A percentile compares a stretch with the other conserved stretches of the same genome.
Evolutionary conservation across 1,140 invertebrate genomes (phyloP).

Genomic region (Zelostemma sp.): DNA sequence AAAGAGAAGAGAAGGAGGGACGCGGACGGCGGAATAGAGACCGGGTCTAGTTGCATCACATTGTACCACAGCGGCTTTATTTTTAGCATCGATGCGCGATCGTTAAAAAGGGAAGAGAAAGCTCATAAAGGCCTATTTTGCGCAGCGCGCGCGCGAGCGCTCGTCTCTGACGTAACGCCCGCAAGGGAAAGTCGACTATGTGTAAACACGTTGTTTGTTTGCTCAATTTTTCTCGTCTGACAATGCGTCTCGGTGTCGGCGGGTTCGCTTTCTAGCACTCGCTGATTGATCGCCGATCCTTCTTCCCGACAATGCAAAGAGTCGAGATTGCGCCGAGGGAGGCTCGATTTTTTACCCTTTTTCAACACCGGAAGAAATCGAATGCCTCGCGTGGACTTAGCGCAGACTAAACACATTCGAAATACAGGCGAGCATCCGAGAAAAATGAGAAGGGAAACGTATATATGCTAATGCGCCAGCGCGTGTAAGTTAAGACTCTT

Average conservation of each 20-base stretch:
- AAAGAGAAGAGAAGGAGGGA: background rate
- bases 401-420: background rate
- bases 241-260: background rate
- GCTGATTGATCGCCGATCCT: too few species aligned
- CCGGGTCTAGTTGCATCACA: background rate
- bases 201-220: slow-evolving; percentile 1
- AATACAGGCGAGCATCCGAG: background rate
- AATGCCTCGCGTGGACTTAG: background rate
- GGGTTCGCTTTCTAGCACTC: background rate
- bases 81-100: slow-evolving; percentile 4
- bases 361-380: too few species aligned
- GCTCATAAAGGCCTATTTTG: slow-evolving; percentile 5
- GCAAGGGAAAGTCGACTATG: background rate
- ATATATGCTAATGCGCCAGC: background rate
- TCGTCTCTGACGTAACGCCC: background rate
- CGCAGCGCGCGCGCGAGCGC: background rate
- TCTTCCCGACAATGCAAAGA: too few species aligned
- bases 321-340: too few species aligned
- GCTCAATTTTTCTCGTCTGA: background rate
- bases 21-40: background rate
- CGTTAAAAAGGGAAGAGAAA: slow-evolving; percentile 5
- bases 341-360: too few species aligned
- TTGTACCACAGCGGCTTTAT: slow-evolving; percentile 4
- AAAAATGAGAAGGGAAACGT: background rate
- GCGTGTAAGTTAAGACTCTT: background rate